Percentiles rank a stretch among this genome's conserved stretches.
These are phyloP conservation scores for Sebastes minor DNA, from an alignment of 2,797 vertebrate species.

Conservation along the genomic window DNA sequence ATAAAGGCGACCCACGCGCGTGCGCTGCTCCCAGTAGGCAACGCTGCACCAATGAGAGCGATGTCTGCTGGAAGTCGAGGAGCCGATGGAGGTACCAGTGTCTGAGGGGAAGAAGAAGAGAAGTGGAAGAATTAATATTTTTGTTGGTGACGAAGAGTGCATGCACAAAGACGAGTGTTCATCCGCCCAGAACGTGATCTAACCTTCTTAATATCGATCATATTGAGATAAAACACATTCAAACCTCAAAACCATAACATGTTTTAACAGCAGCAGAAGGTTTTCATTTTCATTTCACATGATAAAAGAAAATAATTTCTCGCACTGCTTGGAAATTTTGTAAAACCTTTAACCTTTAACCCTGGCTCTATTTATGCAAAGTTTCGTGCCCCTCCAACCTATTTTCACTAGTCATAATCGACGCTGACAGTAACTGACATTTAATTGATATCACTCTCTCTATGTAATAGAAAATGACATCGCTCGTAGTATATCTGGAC, in stretches of 20 bases:
- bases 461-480: no score
- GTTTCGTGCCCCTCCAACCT: no score
- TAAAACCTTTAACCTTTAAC: background rate
- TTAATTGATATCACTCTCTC: no score
- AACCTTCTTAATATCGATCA: background rate
- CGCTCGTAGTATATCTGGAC: no score
- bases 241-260: background rate
- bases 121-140: slow-evolving; percentile 17
- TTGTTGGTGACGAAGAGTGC: background rate
- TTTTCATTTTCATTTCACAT: background rate
- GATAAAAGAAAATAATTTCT: background rate
- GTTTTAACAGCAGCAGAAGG: background rate
- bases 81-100: slow-evolving; percentile 91
- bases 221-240: background rate
- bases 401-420: no score
- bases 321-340: background rate
- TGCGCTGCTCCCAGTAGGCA: slow-evolving; percentile 98
- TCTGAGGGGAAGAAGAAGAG: slow-evolving; percentile 76
- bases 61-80: slow-evolving; percentile 76
- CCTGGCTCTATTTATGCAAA: no score
- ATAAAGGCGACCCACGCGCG: slow-evolving; percentile 95
- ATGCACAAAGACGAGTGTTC: background rate
- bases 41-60: slow-evolving; percentile 97
- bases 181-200: background rate
- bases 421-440: no score